Evolutionary conservation across 2,888 invertebrate genomes (phyloP).

Genomic region (Anodontia alba): DNA sequence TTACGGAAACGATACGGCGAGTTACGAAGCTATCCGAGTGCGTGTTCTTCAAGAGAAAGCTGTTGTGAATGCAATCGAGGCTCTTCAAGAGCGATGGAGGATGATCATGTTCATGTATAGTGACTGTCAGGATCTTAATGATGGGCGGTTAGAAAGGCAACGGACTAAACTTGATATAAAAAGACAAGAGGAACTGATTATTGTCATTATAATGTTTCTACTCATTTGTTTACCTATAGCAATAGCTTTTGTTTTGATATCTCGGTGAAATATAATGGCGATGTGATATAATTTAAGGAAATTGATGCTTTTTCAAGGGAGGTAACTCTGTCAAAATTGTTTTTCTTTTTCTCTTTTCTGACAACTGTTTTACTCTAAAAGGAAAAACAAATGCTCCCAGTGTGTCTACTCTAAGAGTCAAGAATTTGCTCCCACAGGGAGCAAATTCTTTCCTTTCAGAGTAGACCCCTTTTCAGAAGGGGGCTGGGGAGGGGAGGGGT

Average conservation of each 20-base stretch:
- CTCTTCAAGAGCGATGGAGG: slow-evolving; percentile 65
- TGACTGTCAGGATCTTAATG: slow-evolving; percentile 65
- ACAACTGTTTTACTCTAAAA: no score
- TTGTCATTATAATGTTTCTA: not conserved
- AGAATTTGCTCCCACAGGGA: no score
- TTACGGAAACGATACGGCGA: slow-evolving; percentile 64
- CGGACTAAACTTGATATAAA: not conserved
- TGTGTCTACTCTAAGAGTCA: no score
- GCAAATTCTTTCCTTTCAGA: no score
- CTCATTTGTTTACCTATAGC: not conserved
- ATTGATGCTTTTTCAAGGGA: no score
- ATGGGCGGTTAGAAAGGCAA: slow-evolving; percentile 16
- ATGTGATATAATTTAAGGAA: no score
- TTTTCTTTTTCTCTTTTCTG: no score
- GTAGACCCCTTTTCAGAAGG: no score
- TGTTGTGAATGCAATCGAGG: slow-evolving; percentile 60
- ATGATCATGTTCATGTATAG: slow-evolving; percentile 71
- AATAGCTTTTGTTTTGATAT: slow-evolving; percentile 9
- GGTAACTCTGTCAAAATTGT: no score
- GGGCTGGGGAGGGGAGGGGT: no score
- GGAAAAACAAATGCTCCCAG: no score
- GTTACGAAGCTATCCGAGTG: slow-evolving; percentile 60
- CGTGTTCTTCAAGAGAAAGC: slow-evolving; percentile 57
- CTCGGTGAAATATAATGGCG: not conserved
- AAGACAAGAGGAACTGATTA: slow-evolving; percentile 11